A percentile compares a stretch with the other conserved stretches of the same genome.
Conservation (phyloP, 2,797 vertebrate species). For the Alca torda region DNA sequence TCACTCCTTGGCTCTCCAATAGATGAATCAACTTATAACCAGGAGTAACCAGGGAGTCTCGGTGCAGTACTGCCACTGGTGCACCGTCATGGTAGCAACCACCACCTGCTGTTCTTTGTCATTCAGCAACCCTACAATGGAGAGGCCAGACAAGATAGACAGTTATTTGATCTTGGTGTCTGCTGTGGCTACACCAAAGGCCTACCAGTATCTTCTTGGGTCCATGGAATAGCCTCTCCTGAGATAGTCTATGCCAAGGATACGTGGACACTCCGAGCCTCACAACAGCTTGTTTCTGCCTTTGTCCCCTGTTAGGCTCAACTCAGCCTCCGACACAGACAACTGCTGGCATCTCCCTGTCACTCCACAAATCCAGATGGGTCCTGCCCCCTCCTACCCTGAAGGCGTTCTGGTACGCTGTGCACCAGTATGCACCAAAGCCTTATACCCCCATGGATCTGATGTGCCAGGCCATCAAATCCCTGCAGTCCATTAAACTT, state of each 20-base stretch:
- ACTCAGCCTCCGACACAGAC: not conserved
- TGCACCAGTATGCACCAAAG: not conserved
- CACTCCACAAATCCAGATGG: not conserved
- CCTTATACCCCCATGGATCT: not conserved
- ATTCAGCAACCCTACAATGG: not conserved
- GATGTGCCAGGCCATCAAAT: not conserved
- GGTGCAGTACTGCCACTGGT: not conserved
- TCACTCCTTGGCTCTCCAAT: not conserved
- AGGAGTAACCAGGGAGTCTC: not conserved
- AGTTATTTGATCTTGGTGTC: not conserved
- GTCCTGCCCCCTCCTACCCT: not conserved
- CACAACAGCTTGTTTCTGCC: not conserved
- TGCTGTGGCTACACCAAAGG: not conserved
- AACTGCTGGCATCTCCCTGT: not conserved
- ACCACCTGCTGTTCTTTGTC: not conserved
- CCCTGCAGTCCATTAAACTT: not conserved
- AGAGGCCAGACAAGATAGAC: not conserved
- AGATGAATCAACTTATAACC: not conserved
- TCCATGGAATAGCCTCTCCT: not conserved
- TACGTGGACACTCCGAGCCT: not conserved
- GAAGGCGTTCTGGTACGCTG: not conserved
- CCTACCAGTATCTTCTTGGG: not conserved
- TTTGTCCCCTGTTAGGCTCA: not conserved
- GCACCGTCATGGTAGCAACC: not conserved
- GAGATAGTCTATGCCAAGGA: not conserved